Evolutionary conservation across 2,888 invertebrate genomes (phyloP).

Genomic region (Fragum fragum): DNA sequence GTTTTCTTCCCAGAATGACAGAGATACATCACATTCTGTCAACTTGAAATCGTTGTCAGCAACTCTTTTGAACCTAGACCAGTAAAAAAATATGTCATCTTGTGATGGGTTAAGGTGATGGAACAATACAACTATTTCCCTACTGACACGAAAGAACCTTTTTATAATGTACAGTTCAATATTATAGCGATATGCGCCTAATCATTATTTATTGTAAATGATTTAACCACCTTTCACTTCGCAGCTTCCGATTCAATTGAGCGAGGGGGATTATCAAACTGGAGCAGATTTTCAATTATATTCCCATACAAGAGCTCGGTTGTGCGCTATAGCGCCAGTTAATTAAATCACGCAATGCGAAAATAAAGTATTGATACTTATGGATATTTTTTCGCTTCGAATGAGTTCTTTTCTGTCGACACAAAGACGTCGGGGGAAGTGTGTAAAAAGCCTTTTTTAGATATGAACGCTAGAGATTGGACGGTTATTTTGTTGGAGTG

Average conservation of each 20-base stretch:
- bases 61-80: too few species aligned
- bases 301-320: constrained; percentile 42
- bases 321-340: constrained; percentile 50
- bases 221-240: constrained; percentile 59
- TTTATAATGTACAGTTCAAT: not conserved
- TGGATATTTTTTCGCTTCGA: constrained; percentile 31
- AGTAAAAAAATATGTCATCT: too few species aligned
- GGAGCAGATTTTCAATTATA: constrained; percentile 63
- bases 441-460: constrained; percentile 28
- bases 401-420: constrained; percentile 25
- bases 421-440: constrained; percentile 26
- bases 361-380: constrained; percentile 33
- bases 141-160: not conserved
- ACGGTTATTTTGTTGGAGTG: constrained; percentile 26
- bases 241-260: constrained; percentile 54
- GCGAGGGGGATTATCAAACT: constrained; percentile 46
- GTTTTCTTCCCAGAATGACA: too few species aligned
- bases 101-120: too few species aligned
- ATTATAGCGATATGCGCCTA: constrained; percentile 52
- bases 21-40: too few species aligned
- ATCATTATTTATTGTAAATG: constrained; percentile 63
- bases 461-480: constrained; percentile 23
- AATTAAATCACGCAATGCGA: constrained; percentile 64
- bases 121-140: too few species aligned
- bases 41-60: too few species aligned